These are phyloP conservation scores for Malurus alboscapulatus DNA, from an alignment of 2,113 vertebrate species.

Conservation along the genomic window DNA sequence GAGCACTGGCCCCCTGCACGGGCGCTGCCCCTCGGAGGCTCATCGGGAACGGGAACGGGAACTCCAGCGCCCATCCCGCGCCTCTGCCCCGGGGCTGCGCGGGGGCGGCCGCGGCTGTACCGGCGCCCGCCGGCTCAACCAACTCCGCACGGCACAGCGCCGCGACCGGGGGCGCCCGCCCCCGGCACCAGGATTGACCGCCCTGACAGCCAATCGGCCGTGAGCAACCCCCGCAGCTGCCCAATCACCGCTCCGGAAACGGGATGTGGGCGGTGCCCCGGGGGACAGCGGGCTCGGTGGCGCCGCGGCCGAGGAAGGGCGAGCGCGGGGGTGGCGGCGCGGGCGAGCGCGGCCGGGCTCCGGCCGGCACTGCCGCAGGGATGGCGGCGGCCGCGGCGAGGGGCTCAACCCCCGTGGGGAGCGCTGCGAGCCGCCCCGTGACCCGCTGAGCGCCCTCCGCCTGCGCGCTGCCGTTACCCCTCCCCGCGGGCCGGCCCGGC, in stretches of 20 bases:
- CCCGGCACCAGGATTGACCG: constrained; percentile 19
- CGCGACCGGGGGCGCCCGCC: constrained; percentile 43
- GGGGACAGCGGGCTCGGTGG: constrained; percentile 17
- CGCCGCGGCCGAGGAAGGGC: constrained; percentile 15
- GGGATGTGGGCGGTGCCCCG: constrained; percentile 46
- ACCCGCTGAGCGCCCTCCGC: too few species aligned
- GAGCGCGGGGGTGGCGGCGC: background rate
- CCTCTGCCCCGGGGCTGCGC: background rate
- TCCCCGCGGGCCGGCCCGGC: too few species aligned
- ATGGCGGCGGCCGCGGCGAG: constrained; percentile 29
- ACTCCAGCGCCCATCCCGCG: constrained; percentile 57
- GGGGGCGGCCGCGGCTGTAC: background rate
- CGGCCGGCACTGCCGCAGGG: constrained; percentile 43
- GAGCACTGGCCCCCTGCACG: background rate
- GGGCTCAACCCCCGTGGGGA: too few species aligned
- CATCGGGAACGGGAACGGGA: background rate
- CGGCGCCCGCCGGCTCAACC: constrained; percentile 47
- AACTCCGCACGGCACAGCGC: constrained; percentile 46
- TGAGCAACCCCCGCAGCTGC: background rate
- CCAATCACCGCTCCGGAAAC: constrained; percentile 56
- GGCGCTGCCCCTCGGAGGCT: background rate
- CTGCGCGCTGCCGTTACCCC: too few species aligned
- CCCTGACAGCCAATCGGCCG: background rate
- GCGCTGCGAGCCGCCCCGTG: too few species aligned
- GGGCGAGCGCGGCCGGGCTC: constrained; percentile 4